These are phyloP conservation scores for Crotalus tigris DNA, from an alignment of 2,113 vertebrate species.

Conservation along the genomic window DNA sequence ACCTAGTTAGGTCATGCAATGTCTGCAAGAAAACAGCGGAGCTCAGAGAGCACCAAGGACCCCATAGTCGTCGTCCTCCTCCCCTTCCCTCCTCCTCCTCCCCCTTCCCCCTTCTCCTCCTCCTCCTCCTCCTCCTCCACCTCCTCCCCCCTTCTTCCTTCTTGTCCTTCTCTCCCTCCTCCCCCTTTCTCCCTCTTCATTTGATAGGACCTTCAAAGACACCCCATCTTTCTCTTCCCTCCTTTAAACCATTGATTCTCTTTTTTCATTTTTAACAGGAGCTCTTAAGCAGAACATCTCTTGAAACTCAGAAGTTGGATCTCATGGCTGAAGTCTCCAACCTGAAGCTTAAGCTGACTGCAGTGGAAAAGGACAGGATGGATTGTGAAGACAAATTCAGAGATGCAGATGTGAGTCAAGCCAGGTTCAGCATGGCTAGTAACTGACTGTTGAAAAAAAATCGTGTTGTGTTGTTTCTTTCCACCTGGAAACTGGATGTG, in stretches of 20 bases:
- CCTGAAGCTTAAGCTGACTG: conserved; percentile 87
- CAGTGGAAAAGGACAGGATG: conserved; percentile 84
- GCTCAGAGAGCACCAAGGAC: too few species aligned
- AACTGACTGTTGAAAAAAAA: too few species aligned
- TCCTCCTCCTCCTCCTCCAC: too few species aligned
- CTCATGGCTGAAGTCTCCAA: conserved; percentile 93
- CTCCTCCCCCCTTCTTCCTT: too few species aligned
- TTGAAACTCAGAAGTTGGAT: conserved; percentile 94
- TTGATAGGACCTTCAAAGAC: background rate
- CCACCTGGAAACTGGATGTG: too few species aligned
- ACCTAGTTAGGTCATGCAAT: too few species aligned
- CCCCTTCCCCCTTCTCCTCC: too few species aligned
- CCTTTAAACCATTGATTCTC: conserved; percentile 25
- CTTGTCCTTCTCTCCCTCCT: too few species aligned
- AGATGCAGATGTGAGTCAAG: conserved; percentile 83
- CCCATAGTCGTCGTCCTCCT: too few species aligned
- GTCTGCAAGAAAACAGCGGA: too few species aligned
- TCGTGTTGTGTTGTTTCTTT: too few species aligned
- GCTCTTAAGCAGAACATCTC: conserved; percentile 84
- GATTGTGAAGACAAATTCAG: conserved; percentile 86
- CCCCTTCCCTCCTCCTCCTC: too few species aligned
- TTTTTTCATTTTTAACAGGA: conserved; percentile 74
- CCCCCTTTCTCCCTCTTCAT: background rate
- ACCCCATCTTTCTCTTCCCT: background rate
- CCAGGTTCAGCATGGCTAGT: background rate